These are phyloP conservation scores for Scomber colias DNA, from an alignment of 2,113 vertebrate species.

Conservation along the genomic window DNA sequence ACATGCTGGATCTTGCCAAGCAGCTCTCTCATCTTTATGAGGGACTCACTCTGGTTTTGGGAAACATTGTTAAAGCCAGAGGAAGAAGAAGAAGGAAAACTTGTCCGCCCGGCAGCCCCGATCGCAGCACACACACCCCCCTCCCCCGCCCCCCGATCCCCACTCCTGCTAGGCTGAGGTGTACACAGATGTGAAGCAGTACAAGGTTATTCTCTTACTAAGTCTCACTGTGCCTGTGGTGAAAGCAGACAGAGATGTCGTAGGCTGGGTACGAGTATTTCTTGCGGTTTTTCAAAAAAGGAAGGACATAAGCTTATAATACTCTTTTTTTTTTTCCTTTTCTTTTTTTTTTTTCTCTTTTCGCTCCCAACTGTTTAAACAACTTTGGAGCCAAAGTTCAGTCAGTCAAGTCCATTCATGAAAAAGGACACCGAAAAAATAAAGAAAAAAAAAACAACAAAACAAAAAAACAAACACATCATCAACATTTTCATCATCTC, in stretches of 20 bases:
- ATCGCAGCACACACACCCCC: constrained; percentile 60
- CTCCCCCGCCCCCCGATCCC: background rate
- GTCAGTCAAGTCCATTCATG: constrained; percentile 82
- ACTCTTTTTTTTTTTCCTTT: constrained; percentile 47
- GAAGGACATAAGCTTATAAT: constrained; percentile 82
- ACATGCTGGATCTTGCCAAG: background rate
- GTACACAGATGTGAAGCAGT: constrained; percentile 57
- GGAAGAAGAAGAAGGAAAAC: constrained; percentile 1
- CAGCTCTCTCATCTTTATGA: constrained; percentile 4
- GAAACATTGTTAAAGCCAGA: constrained; percentile 11
- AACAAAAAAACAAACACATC: constrained; percentile 35
- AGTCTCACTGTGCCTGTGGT: constrained; percentile 79
- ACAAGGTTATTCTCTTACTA: constrained; percentile 62
- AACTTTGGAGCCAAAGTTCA: constrained; percentile 80
- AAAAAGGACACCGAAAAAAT: constrained; percentile 79
- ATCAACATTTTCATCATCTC: constrained; percentile 57
- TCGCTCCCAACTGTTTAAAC: constrained; percentile 75
- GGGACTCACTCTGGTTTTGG: background rate
- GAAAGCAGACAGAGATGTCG: constrained; percentile 72
- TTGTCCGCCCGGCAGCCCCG: constrained; percentile 63
- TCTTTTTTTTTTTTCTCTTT: constrained; percentile 47
- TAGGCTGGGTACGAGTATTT: constrained; percentile 82
- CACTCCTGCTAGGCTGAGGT: constrained; percentile 33
- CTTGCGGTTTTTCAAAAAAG: constrained; percentile 76
- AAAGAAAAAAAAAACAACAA: constrained; percentile 57